These are phyloP conservation scores for Cynoglossus semilaevis DNA, from an alignment of 2,113 vertebrate genomes.

Conservation along the genomic window DNA sequence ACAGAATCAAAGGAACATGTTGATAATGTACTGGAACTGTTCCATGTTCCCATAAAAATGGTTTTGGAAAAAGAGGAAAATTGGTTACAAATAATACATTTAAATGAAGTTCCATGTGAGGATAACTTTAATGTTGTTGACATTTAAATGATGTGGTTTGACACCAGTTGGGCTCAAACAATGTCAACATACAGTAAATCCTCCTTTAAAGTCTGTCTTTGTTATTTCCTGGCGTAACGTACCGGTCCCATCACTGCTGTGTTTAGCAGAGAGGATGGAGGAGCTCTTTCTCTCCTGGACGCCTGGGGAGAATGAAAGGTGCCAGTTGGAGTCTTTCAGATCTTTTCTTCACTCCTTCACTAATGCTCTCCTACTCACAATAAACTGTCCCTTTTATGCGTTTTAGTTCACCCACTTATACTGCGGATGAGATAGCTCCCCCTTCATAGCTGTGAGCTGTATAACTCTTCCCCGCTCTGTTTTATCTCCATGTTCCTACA, in stretches of 20 bases:
- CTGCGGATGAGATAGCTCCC: slow-evolving; percentile 81
- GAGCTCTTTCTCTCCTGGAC: slow-evolving; percentile 52
- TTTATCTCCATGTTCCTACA: slow-evolving; percentile 96
- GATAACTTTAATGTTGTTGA: too few relatives aligned
- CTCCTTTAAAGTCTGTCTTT: too few relatives aligned
- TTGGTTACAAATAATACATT: too few relatives aligned
- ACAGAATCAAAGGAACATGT: too few relatives aligned
- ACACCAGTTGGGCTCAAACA: too few relatives aligned
- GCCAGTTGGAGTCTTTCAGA: slow-evolving; percentile 60
- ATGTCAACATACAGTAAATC: too few relatives aligned
- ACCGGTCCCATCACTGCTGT: slow-evolving; percentile 19
- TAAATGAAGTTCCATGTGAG: too few relatives aligned
- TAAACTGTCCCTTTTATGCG: slow-evolving; percentile 68
- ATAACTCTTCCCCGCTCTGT: slow-evolving; percentile 85
- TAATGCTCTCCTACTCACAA: slow-evolving; percentile 48
- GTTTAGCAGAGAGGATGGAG: slow-evolving; percentile 41
- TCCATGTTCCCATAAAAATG: too few relatives aligned
- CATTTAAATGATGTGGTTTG: too few relatives aligned
- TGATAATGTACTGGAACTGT: too few relatives aligned
- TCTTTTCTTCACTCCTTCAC: slow-evolving; percentile 59
- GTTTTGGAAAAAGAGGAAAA: too few relatives aligned
- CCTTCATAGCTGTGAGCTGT: slow-evolving; percentile 78
- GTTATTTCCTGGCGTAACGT: too few relatives aligned
- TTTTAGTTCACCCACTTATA: slow-evolving; percentile 78
- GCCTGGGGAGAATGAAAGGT: slow-evolving; percentile 64